Percentiles rank a stretch among this genome's conserved stretches.
phyloP scores from a whole-genome alignment of 2,113 vertebrate genomes.

The Donacobius atricapilla region DNA sequence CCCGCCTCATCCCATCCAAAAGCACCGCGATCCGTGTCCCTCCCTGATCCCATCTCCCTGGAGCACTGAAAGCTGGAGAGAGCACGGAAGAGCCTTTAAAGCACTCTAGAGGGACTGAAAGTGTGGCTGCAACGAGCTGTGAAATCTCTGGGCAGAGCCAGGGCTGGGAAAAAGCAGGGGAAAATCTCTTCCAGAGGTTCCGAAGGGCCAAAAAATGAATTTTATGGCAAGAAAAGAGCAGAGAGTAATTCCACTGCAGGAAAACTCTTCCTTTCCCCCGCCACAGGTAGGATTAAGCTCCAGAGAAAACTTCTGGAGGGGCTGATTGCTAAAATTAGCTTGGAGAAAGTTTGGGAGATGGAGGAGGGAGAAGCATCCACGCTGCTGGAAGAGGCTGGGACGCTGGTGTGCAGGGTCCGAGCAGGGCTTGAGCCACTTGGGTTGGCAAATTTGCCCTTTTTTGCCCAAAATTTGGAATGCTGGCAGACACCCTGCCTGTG shows the following conservation, averaged over 20 bases:
- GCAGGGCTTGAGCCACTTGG: neutral
- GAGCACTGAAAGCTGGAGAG: neutral
- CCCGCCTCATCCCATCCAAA: neutral
- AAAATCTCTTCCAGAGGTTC: constrained; percentile 15
- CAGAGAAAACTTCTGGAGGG: neutral
- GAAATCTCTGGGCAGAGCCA: constrained; percentile 26
- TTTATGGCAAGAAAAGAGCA: neutral
- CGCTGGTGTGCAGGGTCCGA: accelerated
- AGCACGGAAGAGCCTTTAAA: neutral
- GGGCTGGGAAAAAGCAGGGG: neutral
- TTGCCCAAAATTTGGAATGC: neutral
- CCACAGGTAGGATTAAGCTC: neutral
- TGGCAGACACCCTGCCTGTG: accelerated
- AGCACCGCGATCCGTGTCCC: accelerated
- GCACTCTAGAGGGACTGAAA: neutral
- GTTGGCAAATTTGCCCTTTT: neutral
- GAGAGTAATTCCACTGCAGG: neutral
- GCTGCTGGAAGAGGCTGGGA: neutral
- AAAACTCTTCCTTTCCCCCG: neutral
- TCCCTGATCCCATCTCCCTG: neutral
- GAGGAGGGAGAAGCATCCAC: neutral
- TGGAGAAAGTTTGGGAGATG: neutral
- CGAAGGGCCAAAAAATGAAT: neutral
- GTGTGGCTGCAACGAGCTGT: constrained; percentile 3
- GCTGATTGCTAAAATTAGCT: neutral